Conservation (phyloP, 2,113 vertebrate species). For the Anguilla rostrata region DNA sequence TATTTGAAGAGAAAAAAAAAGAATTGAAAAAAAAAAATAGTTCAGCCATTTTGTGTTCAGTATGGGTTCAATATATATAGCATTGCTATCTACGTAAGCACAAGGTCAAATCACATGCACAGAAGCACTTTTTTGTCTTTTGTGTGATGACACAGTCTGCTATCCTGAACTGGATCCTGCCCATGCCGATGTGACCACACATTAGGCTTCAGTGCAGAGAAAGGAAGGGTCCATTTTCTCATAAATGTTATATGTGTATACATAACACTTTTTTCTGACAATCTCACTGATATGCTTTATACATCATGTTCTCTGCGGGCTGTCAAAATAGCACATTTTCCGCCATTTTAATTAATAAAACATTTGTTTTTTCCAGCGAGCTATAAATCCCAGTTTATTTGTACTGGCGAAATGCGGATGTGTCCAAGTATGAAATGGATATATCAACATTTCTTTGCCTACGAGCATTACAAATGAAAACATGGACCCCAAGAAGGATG, state of each 20-base stretch:
- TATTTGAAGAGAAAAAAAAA: too few relatives aligned
- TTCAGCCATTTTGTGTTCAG: too few relatives aligned
- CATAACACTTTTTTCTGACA: background rate
- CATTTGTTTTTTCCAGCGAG: background rate
- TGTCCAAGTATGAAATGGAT: background rate
- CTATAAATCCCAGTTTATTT: slow-evolving; percentile 12
- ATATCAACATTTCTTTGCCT: background rate
- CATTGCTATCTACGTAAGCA: background rate
- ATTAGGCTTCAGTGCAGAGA: too few relatives aligned
- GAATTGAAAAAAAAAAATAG: too few relatives aligned
- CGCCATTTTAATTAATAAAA: slow-evolving; percentile 18
- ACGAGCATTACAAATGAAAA: slow-evolving; percentile 3
- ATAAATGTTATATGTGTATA: too few relatives aligned
- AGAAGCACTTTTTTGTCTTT: too few relatives aligned
- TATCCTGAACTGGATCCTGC: background rate
- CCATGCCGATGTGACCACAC: too few relatives aligned
- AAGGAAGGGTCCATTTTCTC: too few relatives aligned
- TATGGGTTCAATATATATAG: too few relatives aligned
- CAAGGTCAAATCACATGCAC: background rate
- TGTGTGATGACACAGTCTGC: too few relatives aligned
- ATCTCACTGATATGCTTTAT: background rate
- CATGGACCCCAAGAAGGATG: background rate
- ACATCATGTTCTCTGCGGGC: background rate
- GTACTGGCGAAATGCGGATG: slow-evolving; percentile 12
- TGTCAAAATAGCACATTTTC: background rate